phyloP scores from a whole-genome alignment of 1,140 invertebrate genomes.

The Drosophila trapezifrons region DNA sequence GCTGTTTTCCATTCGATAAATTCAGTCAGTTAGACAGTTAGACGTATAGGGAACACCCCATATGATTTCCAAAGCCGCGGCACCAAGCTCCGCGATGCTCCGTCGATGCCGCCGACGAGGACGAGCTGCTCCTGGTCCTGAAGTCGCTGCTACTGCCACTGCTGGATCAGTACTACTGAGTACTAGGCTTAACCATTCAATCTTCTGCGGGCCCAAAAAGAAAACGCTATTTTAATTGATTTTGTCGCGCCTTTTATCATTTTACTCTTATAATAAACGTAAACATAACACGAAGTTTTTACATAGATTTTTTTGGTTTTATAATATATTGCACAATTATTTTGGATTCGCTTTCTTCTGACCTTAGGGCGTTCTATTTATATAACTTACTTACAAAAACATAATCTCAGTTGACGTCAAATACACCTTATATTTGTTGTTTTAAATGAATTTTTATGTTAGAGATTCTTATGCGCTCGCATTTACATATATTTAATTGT shows the following conservation, averaged over 20 bases:
- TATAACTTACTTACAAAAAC: constrained; percentile 30
- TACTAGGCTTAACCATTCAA: too few relatives aligned
- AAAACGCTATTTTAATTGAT: constrained; percentile 9
- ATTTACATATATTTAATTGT: constrained; percentile 35
- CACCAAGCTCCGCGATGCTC: too few relatives aligned
- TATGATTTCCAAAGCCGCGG: too few relatives aligned
- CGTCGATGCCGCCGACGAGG: too few relatives aligned
- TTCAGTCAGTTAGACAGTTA: too few relatives aligned
- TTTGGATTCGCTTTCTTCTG: background rate
- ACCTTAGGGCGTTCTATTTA: background rate
- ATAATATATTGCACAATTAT: constrained; percentile 42
- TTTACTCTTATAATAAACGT: constrained; percentile 39
- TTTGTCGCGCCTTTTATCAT: constrained; percentile 21
- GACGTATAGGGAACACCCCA: too few relatives aligned
- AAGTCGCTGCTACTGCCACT: too few relatives aligned
- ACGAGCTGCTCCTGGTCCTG: too few relatives aligned
- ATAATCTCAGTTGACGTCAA: constrained; percentile 27
- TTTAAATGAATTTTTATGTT: constrained; percentile 2
- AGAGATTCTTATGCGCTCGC: constrained; percentile 6
- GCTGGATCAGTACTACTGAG: too few relatives aligned
- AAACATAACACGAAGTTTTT: constrained; percentile 44
- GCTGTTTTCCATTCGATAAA: too few relatives aligned
- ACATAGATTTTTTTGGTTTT: constrained; percentile 25
- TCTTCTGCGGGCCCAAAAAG: background rate
- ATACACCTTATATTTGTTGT: background rate